Conservation (phyloP, 2,888 invertebrate genomes). For the Linyphia triangularis region DNA sequence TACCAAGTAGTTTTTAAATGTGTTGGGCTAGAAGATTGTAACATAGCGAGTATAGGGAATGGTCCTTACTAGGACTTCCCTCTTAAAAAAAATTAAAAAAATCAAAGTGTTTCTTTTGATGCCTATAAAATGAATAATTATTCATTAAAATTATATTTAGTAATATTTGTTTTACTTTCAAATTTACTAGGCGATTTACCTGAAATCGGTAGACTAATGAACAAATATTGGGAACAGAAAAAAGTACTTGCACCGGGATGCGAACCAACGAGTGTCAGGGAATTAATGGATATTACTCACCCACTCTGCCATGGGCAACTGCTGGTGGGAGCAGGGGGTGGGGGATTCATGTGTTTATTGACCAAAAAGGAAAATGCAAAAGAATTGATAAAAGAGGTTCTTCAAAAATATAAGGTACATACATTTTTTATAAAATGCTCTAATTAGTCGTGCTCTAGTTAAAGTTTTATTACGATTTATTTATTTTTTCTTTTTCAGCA, state of each 20-base stretch:
- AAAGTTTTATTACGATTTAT: background rate
- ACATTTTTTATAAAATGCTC: background rate
- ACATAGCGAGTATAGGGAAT: too few relatives aligned
- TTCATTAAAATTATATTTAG: too few relatives aligned
- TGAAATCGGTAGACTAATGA: constrained; percentile 79
- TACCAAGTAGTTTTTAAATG: too few relatives aligned
- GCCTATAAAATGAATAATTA: too few relatives aligned
- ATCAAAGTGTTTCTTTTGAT: too few relatives aligned
- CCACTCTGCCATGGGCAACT: constrained; percentile 68
- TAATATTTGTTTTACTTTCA: too few relatives aligned
- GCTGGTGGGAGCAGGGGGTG: constrained; percentile 77
- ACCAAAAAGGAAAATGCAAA: constrained; percentile 61
- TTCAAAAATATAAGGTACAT: constrained; percentile 44
- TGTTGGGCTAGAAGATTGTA: too few relatives aligned
- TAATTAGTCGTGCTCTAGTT: background rate
- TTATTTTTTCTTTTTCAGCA: constrained; percentile 35
- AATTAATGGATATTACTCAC: constrained; percentile 67
- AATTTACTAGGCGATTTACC: constrained; percentile 79
- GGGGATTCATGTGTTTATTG: constrained; percentile 76
- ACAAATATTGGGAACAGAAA: constrained; percentile 80
- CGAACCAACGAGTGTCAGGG: constrained; percentile 79
- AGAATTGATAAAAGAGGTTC: background rate
- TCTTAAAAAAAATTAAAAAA: too few relatives aligned
- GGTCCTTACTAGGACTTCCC: too few relatives aligned
- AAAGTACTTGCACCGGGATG: constrained; percentile 81